Evolutionary conservation across 2,113 vertebrate species (phyloP).

Genomic region (Tapirus terrestris): DNA sequence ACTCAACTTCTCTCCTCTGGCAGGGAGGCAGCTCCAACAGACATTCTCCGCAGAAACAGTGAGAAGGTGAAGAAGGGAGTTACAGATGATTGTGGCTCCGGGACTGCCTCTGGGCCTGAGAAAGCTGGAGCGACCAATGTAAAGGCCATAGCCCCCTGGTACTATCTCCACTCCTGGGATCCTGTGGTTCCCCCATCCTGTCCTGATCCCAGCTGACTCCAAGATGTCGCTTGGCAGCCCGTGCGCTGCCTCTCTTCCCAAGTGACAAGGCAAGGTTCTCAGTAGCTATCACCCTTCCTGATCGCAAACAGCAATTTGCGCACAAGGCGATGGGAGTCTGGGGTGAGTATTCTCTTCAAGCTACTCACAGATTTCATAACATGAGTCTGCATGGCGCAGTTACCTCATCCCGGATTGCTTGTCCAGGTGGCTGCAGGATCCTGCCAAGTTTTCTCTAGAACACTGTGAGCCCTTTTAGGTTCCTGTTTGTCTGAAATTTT

Average conservation of each 20-base stretch:
- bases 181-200: neutral
- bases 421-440: slow-evolving; percentile 67
- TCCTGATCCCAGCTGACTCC: neutral
- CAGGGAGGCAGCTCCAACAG: neutral
- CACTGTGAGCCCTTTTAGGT: slow-evolving; percentile 51
- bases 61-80: neutral
- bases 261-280: neutral
- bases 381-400: neutral
- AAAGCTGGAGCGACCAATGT: neutral
- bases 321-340: neutral
- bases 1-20: neutral
- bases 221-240: neutral
- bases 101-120: neutral
- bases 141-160: neutral
- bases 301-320: neutral
- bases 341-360: neutral
- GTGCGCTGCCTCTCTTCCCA: neutral
- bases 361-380: slow-evolving; percentile 27
- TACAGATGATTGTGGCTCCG: neutral
- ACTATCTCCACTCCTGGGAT: neutral
- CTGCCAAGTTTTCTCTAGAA: slow-evolving; percentile 72
- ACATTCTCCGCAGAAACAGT: neutral
- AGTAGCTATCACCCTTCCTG: neutral
- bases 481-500: slow-evolving; percentile 54
- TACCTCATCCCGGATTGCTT: slow-evolving; percentile 69